These are phyloP conservation scores for Redunca redunca DNA, from an alignment of 2,113 vertebrate species.

Conservation along the genomic window DNA sequence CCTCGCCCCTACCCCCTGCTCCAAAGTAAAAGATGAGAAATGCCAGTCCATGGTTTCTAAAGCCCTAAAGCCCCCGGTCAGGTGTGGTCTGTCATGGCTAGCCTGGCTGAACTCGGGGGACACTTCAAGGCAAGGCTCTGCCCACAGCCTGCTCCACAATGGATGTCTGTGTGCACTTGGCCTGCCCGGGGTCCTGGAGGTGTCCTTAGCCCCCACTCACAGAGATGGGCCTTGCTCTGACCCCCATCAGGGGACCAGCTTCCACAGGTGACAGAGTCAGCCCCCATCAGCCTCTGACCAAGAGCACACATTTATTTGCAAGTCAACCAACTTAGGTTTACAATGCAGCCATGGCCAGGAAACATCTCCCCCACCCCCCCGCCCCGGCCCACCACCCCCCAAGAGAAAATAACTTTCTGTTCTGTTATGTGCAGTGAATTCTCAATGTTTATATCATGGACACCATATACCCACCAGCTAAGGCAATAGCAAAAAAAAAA, in stretches of 20 bases:
- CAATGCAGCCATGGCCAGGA: background rate
- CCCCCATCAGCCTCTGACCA: background rate
- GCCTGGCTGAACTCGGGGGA: background rate
- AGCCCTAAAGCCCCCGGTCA: background rate
- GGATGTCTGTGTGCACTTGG: background rate
- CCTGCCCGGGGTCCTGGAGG: background rate
- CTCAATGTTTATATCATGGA: background rate
- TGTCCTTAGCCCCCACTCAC: background rate
- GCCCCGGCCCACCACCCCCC: background rate
- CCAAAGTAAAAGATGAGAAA: background rate
- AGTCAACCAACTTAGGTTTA: background rate
- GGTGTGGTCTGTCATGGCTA: background rate
- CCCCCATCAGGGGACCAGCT: background rate
- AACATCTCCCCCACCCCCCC: background rate
- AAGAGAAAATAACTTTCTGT: background rate
- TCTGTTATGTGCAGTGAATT: background rate
- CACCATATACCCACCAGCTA: background rate
- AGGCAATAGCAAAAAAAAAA: background rate
- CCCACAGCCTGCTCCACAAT: background rate
- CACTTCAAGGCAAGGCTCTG: background rate
- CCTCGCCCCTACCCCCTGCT: background rate
- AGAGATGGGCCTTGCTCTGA: background rate
- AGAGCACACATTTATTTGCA: background rate
- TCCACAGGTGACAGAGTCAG: rapidly evolving
- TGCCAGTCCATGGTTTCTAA: background rate